Evolutionary conservation across 2,888 invertebrate genomes (phyloP).

Genomic region (Panopea generosa): DNA sequence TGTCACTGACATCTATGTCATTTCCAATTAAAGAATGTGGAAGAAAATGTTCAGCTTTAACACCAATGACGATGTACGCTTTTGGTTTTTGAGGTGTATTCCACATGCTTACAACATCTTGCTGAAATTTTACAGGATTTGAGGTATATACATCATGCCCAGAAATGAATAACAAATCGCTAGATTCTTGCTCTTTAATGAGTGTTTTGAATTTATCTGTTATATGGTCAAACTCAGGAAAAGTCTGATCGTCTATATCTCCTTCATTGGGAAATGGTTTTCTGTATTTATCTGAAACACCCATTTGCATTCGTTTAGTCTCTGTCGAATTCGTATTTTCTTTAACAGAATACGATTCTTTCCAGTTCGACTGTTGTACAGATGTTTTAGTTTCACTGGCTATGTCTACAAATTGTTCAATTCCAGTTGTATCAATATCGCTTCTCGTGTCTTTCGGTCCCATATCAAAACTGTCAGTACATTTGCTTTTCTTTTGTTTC

Average conservation of each 20-base stretch:
- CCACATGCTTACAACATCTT: constrained; percentile 63
- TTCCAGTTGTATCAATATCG: not conserved
- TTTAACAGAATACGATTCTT: too few species aligned
- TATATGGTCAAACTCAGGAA: not conserved
- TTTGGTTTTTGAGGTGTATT: constrained; percentile 55
- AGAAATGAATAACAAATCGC: constrained; percentile 32
- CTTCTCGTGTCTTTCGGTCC: too few species aligned
- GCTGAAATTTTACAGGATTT: constrained; percentile 26
- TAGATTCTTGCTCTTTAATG: constrained; percentile 25
- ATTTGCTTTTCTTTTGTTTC: not conserved
- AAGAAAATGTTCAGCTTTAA: not conserved
- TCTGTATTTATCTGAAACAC: too few species aligned
- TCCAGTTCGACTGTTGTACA: not conserved
- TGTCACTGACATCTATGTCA: constrained; percentile 19
- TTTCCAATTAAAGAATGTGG: constrained; percentile 25
- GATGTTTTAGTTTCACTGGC: not conserved
- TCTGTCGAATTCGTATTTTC: too few species aligned
- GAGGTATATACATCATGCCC: constrained; percentile 29
- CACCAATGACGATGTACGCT: constrained; percentile 52
- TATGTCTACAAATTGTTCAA: not conserved
- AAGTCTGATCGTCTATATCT: too few species aligned
- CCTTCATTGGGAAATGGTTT: too few species aligned
- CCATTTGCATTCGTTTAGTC: too few species aligned
- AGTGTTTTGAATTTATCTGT: constrained; percentile 15
- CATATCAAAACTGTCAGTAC: not conserved